phyloP scores from a whole-genome alignment of 1,140 invertebrate species.

The Nomia melanderi region DNA sequence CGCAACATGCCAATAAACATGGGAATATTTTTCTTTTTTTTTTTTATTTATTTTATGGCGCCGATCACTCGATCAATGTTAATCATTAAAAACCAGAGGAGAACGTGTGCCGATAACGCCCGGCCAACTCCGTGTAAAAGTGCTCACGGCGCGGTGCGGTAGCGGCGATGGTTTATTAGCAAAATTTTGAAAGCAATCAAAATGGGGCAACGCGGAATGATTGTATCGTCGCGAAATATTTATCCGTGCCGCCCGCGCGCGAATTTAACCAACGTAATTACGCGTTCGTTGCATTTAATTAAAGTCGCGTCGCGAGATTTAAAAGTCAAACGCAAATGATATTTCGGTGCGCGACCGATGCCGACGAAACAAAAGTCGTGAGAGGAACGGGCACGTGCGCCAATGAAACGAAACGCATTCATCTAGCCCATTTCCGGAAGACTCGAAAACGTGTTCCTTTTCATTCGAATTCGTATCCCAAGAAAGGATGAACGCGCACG shows the following conservation, averaged over 20 bases:
- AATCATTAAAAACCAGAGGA: slow-evolving; percentile 41
- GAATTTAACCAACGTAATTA: slow-evolving; percentile 4
- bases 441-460: too few relatives aligned
- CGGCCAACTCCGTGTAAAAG: too few relatives aligned
- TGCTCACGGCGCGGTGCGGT: too few relatives aligned
- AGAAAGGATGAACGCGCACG: too few relatives aligned
- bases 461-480: too few relatives aligned
- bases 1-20: not conserved
- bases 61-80: slow-evolving; percentile 18
- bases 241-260: not conserved
- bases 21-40: slow-evolving; percentile 38
- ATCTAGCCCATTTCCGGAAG: too few relatives aligned
- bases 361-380: not conserved
- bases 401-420: too few relatives aligned
- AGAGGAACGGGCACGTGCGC: too few relatives aligned
- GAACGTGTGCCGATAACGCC: slow-evolving; percentile 31
- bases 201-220: not conserved
- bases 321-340: not conserved
- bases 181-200: slow-evolving; percentile 31
- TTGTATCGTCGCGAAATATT: slow-evolving; percentile 9
- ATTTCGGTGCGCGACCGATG: not conserved
- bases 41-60: too few relatives aligned
- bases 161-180: slow-evolving; percentile 34
- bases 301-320: not conserved
- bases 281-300: not conserved